Base-by-base conservation (phyloP, 2,797 vertebrate species). In the Crenuchus spilurus region DNA sequence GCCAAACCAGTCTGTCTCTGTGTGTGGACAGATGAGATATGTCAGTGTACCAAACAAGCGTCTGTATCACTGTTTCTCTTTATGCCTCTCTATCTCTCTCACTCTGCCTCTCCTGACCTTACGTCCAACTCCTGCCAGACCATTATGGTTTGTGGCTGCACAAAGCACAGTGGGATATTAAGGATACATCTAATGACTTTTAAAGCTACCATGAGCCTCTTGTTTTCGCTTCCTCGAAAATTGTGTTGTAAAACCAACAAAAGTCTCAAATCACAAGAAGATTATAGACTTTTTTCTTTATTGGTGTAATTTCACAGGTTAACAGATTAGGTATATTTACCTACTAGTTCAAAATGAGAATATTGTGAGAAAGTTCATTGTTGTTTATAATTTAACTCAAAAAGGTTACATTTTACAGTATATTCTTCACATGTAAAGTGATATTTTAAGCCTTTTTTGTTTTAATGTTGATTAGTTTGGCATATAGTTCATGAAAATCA, bases 81-180 rank as follows among this genome's bases (percentile, higher is more conserved):
- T 42, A 35, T 63, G 49, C 48, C n/a, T 30, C 37, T 82, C 69
- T 83, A 61, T 39, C 22, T 67, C 67, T 76, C 46, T 57, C 54
- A 33, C 60, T 44, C 41, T 72, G 26, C 49, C 24, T 62, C 69
- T 66, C 28, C 26, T 61, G 39, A 52, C 33, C 61, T 35, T 16
- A 79, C 81, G 85, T 85, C 9, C 24, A 74, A 82, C 81, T 77
- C 86, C 83, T 77, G 85, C 87, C 87, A 78, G 76, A 73, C 66
- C 72, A 77, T 65, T 62, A 70, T 75, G 72, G 68, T 63, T 77
- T 72, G 67, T 77, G 63, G 54, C 46, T 77, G 61, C 67, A 51
- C 51, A 72, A 64, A 64, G 51, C 58, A 46, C 62, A 74, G 55
- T 70, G 51, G 65, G 73, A 70, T 3, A 65, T 74, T 69, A 58